A percentile compares a stretch with the other conserved stretches of the same genome.
phyloP scores from a whole-genome alignment of 2,888 invertebrate species.

The Tuta absoluta region DNA sequence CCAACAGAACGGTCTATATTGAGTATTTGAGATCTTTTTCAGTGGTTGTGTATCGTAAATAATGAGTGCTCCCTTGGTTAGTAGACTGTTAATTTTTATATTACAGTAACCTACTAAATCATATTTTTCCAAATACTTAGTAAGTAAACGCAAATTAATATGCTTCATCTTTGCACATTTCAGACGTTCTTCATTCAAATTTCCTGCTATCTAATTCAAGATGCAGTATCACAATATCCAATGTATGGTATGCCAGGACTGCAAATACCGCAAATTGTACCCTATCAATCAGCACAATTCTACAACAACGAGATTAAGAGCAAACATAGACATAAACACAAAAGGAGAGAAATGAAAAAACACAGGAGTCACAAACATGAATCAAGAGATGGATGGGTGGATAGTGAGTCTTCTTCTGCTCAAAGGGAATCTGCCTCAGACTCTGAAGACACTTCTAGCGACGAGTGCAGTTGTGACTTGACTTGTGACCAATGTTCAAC shows the following conservation, averaged over 20 bases:
- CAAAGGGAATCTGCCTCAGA: background rate
- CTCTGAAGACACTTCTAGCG: background rate
- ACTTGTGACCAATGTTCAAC: constrained; percentile 3
- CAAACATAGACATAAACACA: background rate
- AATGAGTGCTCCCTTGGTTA: background rate
- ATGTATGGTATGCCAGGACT: constrained; percentile 7
- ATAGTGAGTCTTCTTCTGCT: background rate
- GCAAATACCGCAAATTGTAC: constrained; percentile 15
- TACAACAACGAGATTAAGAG: background rate
- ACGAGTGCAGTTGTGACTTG: constrained; percentile 1
- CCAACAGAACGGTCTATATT: background rate
- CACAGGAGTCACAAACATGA: background rate
- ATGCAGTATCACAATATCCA: constrained; percentile 21
- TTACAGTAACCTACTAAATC: background rate
- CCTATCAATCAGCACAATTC: constrained; percentile 10
- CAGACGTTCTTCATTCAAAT: constrained; percentile 11
- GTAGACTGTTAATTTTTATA: background rate
- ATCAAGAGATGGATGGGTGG: background rate
- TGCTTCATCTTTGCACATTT: background rate
- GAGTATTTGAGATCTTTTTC: background rate
- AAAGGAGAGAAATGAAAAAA: constrained; percentile 8
- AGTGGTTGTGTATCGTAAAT: background rate
- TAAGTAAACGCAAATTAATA: background rate
- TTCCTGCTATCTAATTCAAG: constrained; percentile 14
- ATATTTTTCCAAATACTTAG: background rate